Evolutionary conservation across 2,888 invertebrate species (phyloP), one percentile per base, ranked within the genome.

Genomic region (Eupithecia vulgata): DNA sequence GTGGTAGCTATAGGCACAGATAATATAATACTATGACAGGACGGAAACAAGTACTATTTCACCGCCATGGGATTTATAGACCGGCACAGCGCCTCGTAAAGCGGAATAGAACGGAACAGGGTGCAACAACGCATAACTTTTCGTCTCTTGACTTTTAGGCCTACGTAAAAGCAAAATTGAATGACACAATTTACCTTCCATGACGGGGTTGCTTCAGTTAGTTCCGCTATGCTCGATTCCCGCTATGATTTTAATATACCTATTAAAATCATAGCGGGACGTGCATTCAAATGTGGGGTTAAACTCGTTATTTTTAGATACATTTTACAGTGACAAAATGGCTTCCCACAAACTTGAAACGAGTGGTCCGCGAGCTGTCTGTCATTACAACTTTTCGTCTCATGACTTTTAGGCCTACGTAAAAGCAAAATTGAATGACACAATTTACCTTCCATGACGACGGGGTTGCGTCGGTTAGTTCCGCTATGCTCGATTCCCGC

Each of bases 11-110:
- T 64, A 59, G 65, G 66, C n/a, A n/a, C n/a, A n/a, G n/a, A n/a
- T n/a, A n/a, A n/a, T n/a, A n/a, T n/a, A n/a, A n/a, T n/a, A n/a
- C n/a, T n/a, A n/a, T n/a, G n/a, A 70, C 59, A 70, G 68, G 75
- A 66, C 75, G 75, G 72, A 75, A n/a, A n/a, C n/a, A n/a, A 72
- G 72, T 61, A 52, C 64, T 75, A 72, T 72, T 66, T 75, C 75
- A 72, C 59, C 70, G 70, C 42, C 68, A 70, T 68, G 70, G 72
- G 70, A 75, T 75, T 75, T 75, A 75, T 75, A 69, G 70, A 75
- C 70, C 75, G 75, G 70, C 68, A 70, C 72, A 73, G 70, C 70
- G 72, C 70, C 67, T 70, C 75, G 72, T 73, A 72, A 70, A 75
- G 68, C 65, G 72, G 66, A 72, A 75, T 72, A 70, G 72, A 68